Base-by-base conservation (phyloP, 2,888 invertebrate genomes). In the Craniophora ligustri region DNA sequence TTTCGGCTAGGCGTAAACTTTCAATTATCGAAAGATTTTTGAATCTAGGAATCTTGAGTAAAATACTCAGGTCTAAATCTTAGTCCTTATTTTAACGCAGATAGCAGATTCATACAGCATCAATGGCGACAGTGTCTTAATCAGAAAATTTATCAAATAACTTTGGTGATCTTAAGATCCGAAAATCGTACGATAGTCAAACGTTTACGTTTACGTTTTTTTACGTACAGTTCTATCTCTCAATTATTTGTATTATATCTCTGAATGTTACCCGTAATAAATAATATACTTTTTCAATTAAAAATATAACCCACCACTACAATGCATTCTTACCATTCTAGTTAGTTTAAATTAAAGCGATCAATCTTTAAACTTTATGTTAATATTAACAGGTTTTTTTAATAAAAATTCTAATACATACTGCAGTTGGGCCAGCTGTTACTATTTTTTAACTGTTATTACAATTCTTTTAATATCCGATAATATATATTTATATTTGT, bases 291-390 rank as follows among this genome's bases (percentile, higher is more conserved):
- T 10, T 21, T 48, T 30, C 26, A 19, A 60, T 60, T 64, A 63
- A 69, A 68, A 79, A 81, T 79, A 84, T 85, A 86, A 84, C 81
- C 78, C 85, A 84, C 79, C 87, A 84, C 81, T 86, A 88, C 85
- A 86, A 79, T 79, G 82, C 81, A 81, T 83, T 82, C 85, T 89
- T 87, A 88, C 57, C 68, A 53, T 78, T 81, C 75, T 81, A 79
- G 74, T 79, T 70, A 85, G 62, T 82, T 82, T 84, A 85, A 86
- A 86, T 84, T 84, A 87, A 89, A 90, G 89, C 89, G 81, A 85
- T 78, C 78, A 73, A 76, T 82, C 80, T 77, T 72, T 73, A 78
- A 81, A 79, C 75, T 74, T 76, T 67, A 79, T 75, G 58, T 74
- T 81, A 80, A 71, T 78, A 65, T 78, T 70, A 75, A 72, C 67